phyloP scores from a whole-genome alignment of 2,888 invertebrate genomes.

The Tenthredo notha region DNA sequence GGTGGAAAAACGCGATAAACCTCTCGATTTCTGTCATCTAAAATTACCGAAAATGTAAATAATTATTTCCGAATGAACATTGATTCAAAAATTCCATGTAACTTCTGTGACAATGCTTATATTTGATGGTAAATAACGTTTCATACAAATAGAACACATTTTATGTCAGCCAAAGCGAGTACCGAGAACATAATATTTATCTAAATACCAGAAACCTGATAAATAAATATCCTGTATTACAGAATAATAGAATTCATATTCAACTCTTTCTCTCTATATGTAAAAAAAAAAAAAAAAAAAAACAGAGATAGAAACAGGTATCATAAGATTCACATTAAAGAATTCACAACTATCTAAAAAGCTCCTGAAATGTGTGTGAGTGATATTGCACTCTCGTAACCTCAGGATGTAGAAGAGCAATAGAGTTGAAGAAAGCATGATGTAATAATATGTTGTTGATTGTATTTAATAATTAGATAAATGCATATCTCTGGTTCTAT shows the following conservation, averaged over 20 bases:
- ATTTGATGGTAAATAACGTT: neutral
- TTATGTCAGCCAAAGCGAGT: neutral
- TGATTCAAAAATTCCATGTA: neutral
- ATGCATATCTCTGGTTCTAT: neutral
- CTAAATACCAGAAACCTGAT: neutral
- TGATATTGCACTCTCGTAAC: neutral
- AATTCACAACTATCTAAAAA: neutral
- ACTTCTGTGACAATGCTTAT: neutral
- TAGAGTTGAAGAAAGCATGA: neutral
- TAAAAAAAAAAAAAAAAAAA: too few species aligned
- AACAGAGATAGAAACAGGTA: neutral
- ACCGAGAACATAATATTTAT: neutral
- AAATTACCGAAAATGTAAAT: slow-evolving; percentile 27
- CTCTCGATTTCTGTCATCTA: slow-evolving; percentile 27
- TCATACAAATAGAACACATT: neutral
- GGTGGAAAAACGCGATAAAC: neutral
- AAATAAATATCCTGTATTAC: neutral
- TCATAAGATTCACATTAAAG: neutral
- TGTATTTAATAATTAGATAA: neutral
- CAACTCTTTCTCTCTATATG: neutral
- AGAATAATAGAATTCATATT: neutral
- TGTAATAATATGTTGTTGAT: neutral
- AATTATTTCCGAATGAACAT: neutral
- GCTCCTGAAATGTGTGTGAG: neutral
- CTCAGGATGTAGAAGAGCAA: neutral